Percentiles rank a stretch among this genome's conserved stretches.
These are phyloP conservation scores for Julus scanicus DNA, from an alignment of 2,888 invertebrate species.

Conservation along the genomic window DNA sequence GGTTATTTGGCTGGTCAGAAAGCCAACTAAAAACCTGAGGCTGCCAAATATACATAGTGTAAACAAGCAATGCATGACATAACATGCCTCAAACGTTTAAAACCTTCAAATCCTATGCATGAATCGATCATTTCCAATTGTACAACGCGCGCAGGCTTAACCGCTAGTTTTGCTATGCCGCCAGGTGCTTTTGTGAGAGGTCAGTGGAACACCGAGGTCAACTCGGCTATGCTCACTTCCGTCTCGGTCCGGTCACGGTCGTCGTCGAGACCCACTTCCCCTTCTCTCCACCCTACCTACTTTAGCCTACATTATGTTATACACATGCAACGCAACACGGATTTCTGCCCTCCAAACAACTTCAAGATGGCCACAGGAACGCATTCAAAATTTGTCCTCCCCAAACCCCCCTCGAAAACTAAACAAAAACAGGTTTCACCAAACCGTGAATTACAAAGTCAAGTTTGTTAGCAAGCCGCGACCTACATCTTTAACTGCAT, in stretches of 20 bases:
- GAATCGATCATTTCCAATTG: background rate
- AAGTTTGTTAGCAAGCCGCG: constrained; percentile 23
- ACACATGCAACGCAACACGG: background rate
- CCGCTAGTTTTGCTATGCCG: background rate
- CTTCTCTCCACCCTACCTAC: constrained; percentile 33
- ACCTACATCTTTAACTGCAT: constrained; percentile 15
- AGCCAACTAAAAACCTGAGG: background rate
- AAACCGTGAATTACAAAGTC: constrained; percentile 25
- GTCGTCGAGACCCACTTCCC: constrained; percentile 14
- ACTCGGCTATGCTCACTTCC: constrained; percentile 31
- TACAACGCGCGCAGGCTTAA: background rate
- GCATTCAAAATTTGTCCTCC: background rate
- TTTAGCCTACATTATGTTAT: background rate
- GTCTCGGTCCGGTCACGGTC: constrained; percentile 36
- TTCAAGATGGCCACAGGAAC: constrained; percentile 23
- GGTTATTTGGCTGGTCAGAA: background rate
- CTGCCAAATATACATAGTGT: background rate
- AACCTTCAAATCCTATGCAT: background rate
- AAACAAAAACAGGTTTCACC: background rate
- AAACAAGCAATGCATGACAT: background rate
- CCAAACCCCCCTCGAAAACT: background rate
- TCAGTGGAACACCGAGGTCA: constrained; percentile 46
- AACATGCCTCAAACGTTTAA: background rate
- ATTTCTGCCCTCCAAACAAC: constrained; percentile 21
- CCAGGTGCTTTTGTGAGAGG: constrained; percentile 23